Conservation (phyloP, 1,140 invertebrate species). For the Notospermus geniculatus region DNA sequence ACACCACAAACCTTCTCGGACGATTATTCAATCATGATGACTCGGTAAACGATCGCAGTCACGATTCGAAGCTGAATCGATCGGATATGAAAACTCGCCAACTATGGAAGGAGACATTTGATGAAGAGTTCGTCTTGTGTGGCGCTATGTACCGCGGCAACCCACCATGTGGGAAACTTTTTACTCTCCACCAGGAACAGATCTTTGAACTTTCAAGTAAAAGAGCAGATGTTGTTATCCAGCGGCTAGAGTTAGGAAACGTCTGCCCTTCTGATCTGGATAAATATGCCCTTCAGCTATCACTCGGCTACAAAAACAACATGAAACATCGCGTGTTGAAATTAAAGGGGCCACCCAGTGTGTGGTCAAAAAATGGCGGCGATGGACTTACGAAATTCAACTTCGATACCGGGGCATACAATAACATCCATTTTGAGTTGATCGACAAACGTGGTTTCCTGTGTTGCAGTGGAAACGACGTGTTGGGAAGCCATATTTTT, state of each 20-base stretch:
- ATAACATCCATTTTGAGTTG: slow-evolving; percentile 14
- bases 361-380: slow-evolving; percentile 8
- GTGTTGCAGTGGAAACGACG: slow-evolving; percentile 15
- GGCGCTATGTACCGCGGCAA: slow-evolving; percentile 52
- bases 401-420: slow-evolving; percentile 17
- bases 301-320: not conserved
- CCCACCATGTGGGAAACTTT: slow-evolving; percentile 30
- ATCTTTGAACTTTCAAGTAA: slow-evolving; percentile 14
- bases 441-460: slow-evolving; percentile 19
- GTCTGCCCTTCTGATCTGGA: slow-evolving; percentile 5
- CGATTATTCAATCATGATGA: slow-evolving; percentile 54
- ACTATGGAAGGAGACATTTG: slow-evolving; percentile 40
- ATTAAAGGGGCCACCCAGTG: slow-evolving; percentile 16
- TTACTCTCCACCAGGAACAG: slow-evolving; percentile 12
- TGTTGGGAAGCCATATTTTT: slow-evolving; percentile 11
- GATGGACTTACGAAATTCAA: slow-evolving; percentile 13
- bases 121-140: slow-evolving; percentile 37
- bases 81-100: slow-evolving; percentile 34
- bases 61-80: slow-evolving; percentile 48
- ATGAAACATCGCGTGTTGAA: slow-evolving; percentile 8
- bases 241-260: slow-evolving; percentile 16
- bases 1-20: slow-evolving; percentile 53
- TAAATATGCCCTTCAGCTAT: not conserved
- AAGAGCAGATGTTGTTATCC: slow-evolving; percentile 14
- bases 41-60: slow-evolving; percentile 54